Percentiles rank a stretch among this genome's conserved stretches.
phyloP scores from a whole-genome alignment of 2,888 invertebrate genomes.

The Micropterix aruncella region DNA sequence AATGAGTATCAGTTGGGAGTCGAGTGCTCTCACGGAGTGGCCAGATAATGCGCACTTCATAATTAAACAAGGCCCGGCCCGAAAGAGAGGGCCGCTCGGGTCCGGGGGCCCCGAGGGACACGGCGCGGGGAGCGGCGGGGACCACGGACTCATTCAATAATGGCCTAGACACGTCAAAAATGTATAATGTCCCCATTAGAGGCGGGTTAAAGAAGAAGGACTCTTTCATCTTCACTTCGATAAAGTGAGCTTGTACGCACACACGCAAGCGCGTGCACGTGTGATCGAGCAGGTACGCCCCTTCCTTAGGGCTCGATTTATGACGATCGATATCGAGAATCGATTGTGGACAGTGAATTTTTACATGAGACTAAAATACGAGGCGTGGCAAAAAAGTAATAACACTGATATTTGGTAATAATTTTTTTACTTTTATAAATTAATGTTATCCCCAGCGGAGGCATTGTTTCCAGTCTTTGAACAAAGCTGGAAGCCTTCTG shows the following conservation, averaged over 20 bases:
- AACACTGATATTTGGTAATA: too few species aligned
- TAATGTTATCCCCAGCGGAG: too few species aligned
- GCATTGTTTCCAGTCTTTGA: too few species aligned
- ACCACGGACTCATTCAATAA: not conserved
- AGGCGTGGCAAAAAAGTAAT: too few species aligned
- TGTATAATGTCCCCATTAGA: not conserved
- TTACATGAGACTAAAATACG: too few species aligned
- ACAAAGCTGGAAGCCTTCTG: too few species aligned
- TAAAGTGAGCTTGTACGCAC: not conserved
- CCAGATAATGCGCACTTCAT: not conserved
- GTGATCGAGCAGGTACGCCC: not conserved
- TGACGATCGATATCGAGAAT: too few species aligned
- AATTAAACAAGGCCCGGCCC: not conserved
- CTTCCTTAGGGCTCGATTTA: too few species aligned
- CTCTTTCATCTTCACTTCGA: not conserved
- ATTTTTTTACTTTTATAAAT: too few species aligned
- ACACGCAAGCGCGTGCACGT: not conserved
- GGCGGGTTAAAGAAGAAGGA: not conserved
- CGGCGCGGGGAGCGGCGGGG: not conserved
- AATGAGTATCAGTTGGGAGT: not conserved
- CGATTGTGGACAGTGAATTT: too few species aligned
- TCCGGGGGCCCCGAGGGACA: too few species aligned
- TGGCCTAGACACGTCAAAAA: not conserved
- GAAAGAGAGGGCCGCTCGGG: too few species aligned
- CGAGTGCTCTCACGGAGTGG: not conserved